Evolutionary conservation across 2,113 vertebrate genomes (phyloP).

Genomic region (Ovibos moschatus): DNA sequence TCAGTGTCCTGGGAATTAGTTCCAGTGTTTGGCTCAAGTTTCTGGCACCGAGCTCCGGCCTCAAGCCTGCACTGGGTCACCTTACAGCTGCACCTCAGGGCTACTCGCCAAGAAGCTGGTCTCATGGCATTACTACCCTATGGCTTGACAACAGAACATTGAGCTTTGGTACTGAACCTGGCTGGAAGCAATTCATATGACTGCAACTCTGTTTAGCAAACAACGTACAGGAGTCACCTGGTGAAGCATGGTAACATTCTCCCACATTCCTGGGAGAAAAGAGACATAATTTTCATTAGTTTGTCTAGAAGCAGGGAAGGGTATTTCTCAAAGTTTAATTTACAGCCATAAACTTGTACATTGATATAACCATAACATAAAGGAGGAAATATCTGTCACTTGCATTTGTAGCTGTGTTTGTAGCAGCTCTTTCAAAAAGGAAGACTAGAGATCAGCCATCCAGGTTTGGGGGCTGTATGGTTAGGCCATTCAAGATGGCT

Average conservation of each 20-base stretch:
- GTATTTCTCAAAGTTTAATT: constrained; percentile 11
- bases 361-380: not conserved
- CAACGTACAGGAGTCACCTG: not conserved
- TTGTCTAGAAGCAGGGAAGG: not conserved
- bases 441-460: not conserved
- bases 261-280: constrained; percentile 26
- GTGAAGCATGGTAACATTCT: not conserved
- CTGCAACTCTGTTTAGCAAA: not conserved
- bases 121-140: not conserved
- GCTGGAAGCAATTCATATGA: not conserved
- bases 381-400: not conserved
- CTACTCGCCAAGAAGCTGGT: constrained; percentile 38
- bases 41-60: constrained; percentile 38
- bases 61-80: constrained; percentile 33
- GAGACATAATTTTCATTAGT: not conserved
- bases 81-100: constrained; percentile 53
- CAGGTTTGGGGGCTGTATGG: not conserved
- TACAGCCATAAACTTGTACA: not conserved
- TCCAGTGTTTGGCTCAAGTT: constrained; percentile 47
- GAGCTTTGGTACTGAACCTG: not conserved
- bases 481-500: not conserved
- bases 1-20: constrained; percentile 48
- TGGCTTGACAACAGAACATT: not conserved
- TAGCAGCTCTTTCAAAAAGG: constrained; percentile 6
- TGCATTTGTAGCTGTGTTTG: not conserved